Percentiles rank a stretch among this genome's conserved stretches.
phyloP scores from a whole-genome alignment of 1,140 invertebrate genomes.

The Watersipora subatra region DNA sequence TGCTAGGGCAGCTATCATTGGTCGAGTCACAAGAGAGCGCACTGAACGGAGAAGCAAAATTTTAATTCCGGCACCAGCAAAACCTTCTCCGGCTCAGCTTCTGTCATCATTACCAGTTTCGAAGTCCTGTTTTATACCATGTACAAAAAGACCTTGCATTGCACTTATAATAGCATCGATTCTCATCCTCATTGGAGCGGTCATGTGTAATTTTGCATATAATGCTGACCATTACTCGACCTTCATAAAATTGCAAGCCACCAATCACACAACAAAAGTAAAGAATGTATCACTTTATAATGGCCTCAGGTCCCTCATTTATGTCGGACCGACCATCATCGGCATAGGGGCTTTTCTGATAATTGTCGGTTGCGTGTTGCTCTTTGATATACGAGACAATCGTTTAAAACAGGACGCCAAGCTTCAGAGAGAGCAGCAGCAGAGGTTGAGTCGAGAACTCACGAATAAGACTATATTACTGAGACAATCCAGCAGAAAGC shows the following conservation, averaged over 20 bases:
- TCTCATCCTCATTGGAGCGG: neutral
- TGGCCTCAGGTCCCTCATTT: neutral
- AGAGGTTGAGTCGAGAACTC: neutral
- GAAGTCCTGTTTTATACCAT: neutral
- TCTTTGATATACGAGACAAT: neutral
- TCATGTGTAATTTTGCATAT: neutral
- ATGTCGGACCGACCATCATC: neutral
- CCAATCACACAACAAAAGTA: neutral
- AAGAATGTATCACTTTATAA: neutral
- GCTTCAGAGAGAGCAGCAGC: neutral
- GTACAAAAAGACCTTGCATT: neutral
- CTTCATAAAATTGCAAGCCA: neutral
- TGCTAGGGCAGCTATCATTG: neutral
- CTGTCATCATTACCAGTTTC: neutral
- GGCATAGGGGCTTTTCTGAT: neutral
- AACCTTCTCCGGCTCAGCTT: neutral
- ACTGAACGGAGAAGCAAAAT: neutral
- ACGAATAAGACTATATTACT: neutral
- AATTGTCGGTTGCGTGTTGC: neutral
- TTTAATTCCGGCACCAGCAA: neutral
- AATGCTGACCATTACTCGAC: neutral
- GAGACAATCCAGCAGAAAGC: neutral
- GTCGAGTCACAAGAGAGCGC: neutral
- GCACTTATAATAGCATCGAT: neutral
- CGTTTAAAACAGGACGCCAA: neutral